These are phyloP conservation scores for Drosophila lacicola DNA, from an alignment of 2,888 invertebrate genomes.

Conservation along the genomic window DNA sequence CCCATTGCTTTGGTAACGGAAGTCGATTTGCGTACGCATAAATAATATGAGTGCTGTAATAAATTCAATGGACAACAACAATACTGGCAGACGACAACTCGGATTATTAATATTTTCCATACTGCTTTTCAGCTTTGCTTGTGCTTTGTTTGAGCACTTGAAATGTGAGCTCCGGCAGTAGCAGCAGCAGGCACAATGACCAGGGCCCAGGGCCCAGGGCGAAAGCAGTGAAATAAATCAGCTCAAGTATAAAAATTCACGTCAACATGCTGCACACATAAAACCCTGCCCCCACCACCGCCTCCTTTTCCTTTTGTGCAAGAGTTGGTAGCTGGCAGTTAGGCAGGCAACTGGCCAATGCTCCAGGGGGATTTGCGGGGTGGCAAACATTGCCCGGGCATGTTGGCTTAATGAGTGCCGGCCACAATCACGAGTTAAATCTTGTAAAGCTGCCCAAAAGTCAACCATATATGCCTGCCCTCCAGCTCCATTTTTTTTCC, in stretches of 20 bases:
- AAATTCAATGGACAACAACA: constrained; percentile 46
- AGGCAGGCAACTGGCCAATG: constrained; percentile 18
- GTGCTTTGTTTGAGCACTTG: constrained; percentile 71
- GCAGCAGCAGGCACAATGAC: constrained; percentile 32
- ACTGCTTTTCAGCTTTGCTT: constrained; percentile 44
- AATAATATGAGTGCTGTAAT: constrained; percentile 61
- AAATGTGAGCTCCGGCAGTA: constrained; percentile 54
- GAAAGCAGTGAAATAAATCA: constrained; percentile 66
- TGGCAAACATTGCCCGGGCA: constrained; percentile 54
- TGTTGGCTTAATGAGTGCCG: constrained; percentile 73
- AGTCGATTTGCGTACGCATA: constrained; percentile 48
- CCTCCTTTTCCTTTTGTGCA: not conserved
- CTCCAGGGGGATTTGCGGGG: constrained; percentile 1
- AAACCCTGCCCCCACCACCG: not conserved
- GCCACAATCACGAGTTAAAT: constrained; percentile 72
- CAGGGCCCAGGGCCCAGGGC: constrained; percentile 19
- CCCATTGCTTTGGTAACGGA: constrained; percentile 12
- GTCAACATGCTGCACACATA: constrained; percentile 50
- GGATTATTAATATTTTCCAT: constrained; percentile 78
- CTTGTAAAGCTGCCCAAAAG: constrained; percentile 49
- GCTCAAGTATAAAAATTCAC: constrained; percentile 60
- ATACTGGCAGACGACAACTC: constrained; percentile 10
- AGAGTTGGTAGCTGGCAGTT: constrained; percentile 17
- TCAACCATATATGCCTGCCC: constrained; percentile 8
- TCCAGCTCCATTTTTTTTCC: not conserved